Evolutionary conservation across 1,140 invertebrate genomes (phyloP).

Genomic region (Diachasma alloeum): DNA sequence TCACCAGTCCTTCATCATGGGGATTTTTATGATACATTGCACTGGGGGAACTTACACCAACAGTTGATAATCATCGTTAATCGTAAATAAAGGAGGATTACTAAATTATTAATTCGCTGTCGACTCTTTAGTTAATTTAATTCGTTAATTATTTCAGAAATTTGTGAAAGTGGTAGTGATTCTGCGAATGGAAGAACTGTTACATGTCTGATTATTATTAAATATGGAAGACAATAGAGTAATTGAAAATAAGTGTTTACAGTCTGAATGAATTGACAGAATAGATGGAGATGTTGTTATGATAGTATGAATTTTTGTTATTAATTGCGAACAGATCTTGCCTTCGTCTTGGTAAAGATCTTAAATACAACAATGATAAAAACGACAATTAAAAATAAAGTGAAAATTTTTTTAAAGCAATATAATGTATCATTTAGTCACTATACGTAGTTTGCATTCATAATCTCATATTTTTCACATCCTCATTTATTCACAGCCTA

Average conservation of each 20-base stretch:
- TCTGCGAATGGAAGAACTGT: not conserved
- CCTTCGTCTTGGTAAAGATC: not conserved
- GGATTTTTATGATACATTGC: not conserved
- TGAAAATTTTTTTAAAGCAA: not conserved
- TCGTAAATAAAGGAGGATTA: not conserved
- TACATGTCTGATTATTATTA: not conserved
- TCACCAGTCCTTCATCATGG: not conserved
- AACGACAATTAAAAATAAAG: not conserved
- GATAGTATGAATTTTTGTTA: not conserved
- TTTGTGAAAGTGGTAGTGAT: too few species aligned
- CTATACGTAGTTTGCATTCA: not conserved
- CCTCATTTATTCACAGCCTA: constrained; percentile 31
- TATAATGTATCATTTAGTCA: not conserved
- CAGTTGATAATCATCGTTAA: not conserved
- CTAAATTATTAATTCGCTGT: too few species aligned
- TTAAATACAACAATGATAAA: not conserved
- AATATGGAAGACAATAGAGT: not conserved
- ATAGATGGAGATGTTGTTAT: not conserved
- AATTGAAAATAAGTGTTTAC: not conserved
- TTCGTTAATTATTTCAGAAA: too few species aligned
- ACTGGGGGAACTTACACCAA: not conserved
- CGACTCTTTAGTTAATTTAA: too few species aligned
- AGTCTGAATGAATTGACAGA: not conserved
- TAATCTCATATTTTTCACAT: not conserved
- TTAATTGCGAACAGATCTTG: not conserved